phyloP scores from a whole-genome alignment of 2,113 vertebrate species.

The Antennarius striatus region DNA sequence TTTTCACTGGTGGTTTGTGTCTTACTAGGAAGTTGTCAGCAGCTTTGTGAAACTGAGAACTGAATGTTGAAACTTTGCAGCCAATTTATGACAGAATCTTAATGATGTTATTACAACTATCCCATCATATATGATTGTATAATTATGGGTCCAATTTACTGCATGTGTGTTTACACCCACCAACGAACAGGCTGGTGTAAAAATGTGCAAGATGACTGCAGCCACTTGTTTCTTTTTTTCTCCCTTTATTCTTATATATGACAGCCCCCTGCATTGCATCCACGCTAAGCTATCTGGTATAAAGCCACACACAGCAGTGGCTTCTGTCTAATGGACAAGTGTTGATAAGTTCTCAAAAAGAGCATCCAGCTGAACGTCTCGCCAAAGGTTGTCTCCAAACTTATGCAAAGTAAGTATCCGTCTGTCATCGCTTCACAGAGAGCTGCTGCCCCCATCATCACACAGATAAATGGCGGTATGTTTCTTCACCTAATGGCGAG shows the following conservation, averaged over 20 bases:
- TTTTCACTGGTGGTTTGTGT: conserved; percentile 20
- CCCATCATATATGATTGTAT: conserved; percentile 3
- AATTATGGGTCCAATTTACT: conserved; percentile 11
- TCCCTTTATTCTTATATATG: conserved; percentile 18
- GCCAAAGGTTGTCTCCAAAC: conserved; percentile 56
- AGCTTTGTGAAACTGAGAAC: conserved; percentile 23
- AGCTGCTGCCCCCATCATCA: conserved; percentile 8
- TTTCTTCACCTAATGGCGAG: conserved; percentile 54
- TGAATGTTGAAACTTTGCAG: conserved; percentile 2
- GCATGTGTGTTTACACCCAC: conserved; percentile 23
- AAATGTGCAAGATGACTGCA: conserved; percentile 46
- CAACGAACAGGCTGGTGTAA: conserved; percentile 33
- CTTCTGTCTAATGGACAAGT: conserved; percentile 56
- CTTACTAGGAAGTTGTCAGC: conserved; percentile 32
- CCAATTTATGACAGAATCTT: not conserved
- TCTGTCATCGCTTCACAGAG: conserved; percentile 55
- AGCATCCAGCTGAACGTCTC: conserved; percentile 35
- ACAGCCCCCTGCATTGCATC: conserved; percentile 54
- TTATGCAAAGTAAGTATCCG: conserved; percentile 27
- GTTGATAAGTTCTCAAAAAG: conserved; percentile 52
- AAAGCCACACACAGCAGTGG: conserved; percentile 50
- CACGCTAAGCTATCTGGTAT: conserved; percentile 44
- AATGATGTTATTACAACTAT: not conserved
- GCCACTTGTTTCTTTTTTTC: conserved; percentile 14
- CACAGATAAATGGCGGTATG: conserved; percentile 49